Conservation (phyloP, 1,140 invertebrate genomes). For the Drosophila ficusphila region DNA sequence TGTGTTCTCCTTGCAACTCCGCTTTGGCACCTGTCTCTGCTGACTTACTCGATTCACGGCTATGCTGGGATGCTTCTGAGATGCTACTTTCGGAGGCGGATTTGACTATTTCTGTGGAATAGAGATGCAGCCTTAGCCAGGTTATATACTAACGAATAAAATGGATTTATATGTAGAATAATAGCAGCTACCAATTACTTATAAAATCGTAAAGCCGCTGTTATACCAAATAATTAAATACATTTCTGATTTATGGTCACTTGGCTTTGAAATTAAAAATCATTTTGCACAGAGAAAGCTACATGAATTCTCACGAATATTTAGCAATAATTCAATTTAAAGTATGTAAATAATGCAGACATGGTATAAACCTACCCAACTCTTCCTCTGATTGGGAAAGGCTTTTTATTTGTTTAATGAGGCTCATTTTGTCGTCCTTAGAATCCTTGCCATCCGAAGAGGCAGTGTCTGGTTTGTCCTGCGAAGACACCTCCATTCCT, state of each 20-base stretch:
- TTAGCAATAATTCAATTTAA: no score
- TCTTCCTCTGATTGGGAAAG: conserved; percentile 67
- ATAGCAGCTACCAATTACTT: no score
- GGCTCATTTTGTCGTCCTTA: conserved; percentile 83
- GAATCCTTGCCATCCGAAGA: conserved; percentile 82
- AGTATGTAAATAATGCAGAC: no score
- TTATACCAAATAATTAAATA: no score
- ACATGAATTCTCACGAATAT: no score
- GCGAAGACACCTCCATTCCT: conserved; percentile 68
- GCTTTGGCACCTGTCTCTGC: conserved; percentile 86
- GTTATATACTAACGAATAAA: no score
- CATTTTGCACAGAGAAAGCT: no score
- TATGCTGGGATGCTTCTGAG: conserved; percentile 89
- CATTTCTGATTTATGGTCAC: neutral
- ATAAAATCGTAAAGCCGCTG: no score
- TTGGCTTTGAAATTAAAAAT: no score
- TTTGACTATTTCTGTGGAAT: conserved; percentile 86
- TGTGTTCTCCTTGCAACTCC: conserved; percentile 33
- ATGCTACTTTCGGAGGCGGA: conserved; percentile 94
- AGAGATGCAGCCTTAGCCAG: no score
- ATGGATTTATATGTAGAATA: no score
- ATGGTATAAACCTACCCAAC: conserved; percentile 36
- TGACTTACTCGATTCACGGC: conserved; percentile 88
- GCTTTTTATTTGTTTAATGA: conserved; percentile 91
- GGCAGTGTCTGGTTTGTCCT: conserved; percentile 73